These are phyloP conservation scores for Tiliqua scincoides DNA, from an alignment of 2,113 vertebrate species.

Conservation along the genomic window DNA sequence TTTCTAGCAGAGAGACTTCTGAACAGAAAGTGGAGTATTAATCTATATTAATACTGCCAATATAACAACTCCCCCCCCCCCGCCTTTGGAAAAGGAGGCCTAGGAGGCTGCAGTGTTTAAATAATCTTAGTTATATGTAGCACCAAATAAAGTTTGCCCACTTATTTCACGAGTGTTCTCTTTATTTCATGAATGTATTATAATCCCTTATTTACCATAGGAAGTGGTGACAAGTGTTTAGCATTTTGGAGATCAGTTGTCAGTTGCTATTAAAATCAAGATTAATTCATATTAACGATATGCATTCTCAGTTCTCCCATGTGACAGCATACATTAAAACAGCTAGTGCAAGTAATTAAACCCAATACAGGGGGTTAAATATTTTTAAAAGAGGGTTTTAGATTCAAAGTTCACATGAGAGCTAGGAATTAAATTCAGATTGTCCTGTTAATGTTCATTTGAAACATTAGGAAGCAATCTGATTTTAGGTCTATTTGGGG, in stretches of 20 bases:
- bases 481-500: constrained; percentile 63
- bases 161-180: constrained; percentile 36
- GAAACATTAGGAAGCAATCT: constrained; percentile 59
- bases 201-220: constrained; percentile 64
- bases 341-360: constrained; percentile 81
- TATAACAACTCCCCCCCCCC: constrained; percentile 17
- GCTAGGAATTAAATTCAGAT: constrained; percentile 32
- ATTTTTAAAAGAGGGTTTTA: constrained; percentile 39
- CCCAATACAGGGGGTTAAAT: constrained; percentile 71
- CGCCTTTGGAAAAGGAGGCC: constrained; percentile 26
- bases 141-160: constrained; percentile 66
- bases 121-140: constrained; percentile 39
- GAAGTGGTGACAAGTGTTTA: constrained; percentile 68
- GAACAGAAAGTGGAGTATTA: constrained; percentile 12
- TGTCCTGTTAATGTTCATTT: constrained; percentile 42
- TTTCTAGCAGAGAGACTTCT: not conserved
- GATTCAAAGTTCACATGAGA: constrained; percentile 64
- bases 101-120: constrained; percentile 21
- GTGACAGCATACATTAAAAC: constrained; percentile 80
- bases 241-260: constrained; percentile 79
- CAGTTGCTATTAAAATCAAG: constrained; percentile 82
- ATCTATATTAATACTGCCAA: constrained; percentile 22
- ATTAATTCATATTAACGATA: constrained; percentile 85
- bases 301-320: constrained; percentile 79
- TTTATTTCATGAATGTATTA: constrained; percentile 64